A percentile compares a stretch with the other conserved stretches of the same genome.
These are phyloP conservation scores for Dryococelus australis DNA, from an alignment of 2,888 invertebrate species.

Conservation along the genomic window DNA sequence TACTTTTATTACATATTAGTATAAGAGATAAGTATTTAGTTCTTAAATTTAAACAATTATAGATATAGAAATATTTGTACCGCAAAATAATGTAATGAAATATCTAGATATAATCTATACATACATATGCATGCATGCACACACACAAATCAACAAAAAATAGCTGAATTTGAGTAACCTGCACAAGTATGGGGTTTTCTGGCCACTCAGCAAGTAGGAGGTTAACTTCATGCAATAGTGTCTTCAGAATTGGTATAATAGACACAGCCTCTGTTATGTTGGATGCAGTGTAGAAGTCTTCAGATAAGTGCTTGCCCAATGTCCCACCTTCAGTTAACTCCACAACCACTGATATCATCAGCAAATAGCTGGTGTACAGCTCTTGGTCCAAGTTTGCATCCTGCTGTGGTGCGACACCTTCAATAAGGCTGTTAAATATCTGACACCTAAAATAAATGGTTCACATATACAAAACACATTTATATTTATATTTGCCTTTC, in stretches of 20 bases:
- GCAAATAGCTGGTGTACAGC: neutral
- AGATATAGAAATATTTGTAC: no score
- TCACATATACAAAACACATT: neutral
- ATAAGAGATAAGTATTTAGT: no score
- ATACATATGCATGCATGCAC: no score
- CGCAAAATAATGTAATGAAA: no score
- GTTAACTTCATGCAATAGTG: neutral
- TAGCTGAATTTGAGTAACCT: neutral
- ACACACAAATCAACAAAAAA: no score
- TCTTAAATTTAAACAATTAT: no score
- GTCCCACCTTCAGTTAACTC: constrained; percentile 12
- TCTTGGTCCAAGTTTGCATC: neutral
- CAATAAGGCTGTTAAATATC: neutral
- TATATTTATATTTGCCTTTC: neutral
- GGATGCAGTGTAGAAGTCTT: neutral
- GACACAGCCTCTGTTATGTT: neutral
- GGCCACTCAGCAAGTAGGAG: neutral
- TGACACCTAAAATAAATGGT: neutral
- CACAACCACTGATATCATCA: neutral
- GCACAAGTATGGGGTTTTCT: constrained; percentile 4
- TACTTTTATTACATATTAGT: no score
- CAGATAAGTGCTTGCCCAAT: neutral
- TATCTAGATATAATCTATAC: no score
- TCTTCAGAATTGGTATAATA: neutral
- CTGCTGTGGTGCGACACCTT: neutral